A percentile compares a stretch with the other conserved stretches of the same genome.
Evolutionary conservation across 2,888 invertebrate species (phyloP).

Genomic region (Metacarcinus magister): DNA sequence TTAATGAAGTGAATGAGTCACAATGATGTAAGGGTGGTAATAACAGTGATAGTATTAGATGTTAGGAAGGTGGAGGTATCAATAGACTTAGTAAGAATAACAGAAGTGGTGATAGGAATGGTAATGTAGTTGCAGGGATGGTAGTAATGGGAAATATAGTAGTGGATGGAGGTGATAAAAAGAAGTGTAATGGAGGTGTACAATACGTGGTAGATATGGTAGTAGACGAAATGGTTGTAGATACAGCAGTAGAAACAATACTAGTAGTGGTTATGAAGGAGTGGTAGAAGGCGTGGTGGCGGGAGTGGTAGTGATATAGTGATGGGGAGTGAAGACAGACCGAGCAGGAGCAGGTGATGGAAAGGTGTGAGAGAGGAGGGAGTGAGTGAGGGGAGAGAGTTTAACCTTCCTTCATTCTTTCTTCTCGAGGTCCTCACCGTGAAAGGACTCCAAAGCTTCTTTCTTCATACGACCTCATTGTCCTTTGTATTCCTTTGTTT

Average conservation of each 20-base stretch:
- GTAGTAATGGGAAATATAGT: neutral
- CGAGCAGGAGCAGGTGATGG: neutral
- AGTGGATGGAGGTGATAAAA: neutral
- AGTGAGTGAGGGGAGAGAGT: neutral
- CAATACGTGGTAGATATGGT: neutral
- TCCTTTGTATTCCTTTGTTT: constrained; percentile 29
- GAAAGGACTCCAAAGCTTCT: constrained; percentile 13
- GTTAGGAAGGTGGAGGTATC: neutral
- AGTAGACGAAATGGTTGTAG: neutral
- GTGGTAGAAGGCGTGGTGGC: neutral
- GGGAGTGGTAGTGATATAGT: neutral
- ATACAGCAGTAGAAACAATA: neutral
- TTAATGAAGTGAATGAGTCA: neutral
- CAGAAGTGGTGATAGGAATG: neutral
- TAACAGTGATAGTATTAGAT: neutral
- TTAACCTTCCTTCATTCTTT: constrained; percentile 13
- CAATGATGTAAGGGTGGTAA: neutral
- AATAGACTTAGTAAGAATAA: neutral
- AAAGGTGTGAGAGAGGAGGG: neutral
- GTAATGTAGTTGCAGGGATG: neutral
- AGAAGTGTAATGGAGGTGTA: neutral
- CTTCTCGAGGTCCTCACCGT: constrained; percentile 36
- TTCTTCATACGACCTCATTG: constrained; percentile 33
- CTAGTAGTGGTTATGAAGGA: neutral
- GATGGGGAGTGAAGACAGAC: neutral